Base-by-base conservation (phyloP, 2,888 invertebrate genomes). In the Megaustenia siamemsis region DNA sequence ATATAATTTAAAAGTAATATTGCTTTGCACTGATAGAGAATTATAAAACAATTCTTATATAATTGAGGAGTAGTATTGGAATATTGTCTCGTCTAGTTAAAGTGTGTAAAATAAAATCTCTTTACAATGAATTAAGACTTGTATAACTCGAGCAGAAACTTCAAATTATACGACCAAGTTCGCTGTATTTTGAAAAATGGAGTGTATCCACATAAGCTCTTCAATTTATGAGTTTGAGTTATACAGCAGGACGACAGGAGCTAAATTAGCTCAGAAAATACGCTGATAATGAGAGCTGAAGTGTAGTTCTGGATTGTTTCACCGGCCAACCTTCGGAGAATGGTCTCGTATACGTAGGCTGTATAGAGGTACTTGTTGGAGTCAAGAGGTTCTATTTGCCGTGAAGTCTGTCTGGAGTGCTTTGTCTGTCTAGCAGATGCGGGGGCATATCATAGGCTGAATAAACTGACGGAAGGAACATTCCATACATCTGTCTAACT, bases 391-490 rank as follows among this genome's bases (percentile, higher is more conserved):
- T 76, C 10, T 35, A 76, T 76, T 56, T 76, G 76, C 76, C 53
- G 56, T 53, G 53, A n/a, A 53, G 45, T 32, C 18, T 53, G 15
- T 38, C 24, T 76, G 32, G 53, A 76, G 76, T 53, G 76, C 12
- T 49, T 21, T 76, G 76, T 76, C 76, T 76, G 49, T 32, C 76
- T 56, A 21, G 24, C 76, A 56, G 38, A 56, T 49, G 56, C 21
- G 35, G 38, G n/a, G 53, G 6, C 21, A 6, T 38, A 10, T 56
- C 35, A 38, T 12, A 40, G 24, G 24, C 3, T 4, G 24, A 32
- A 24, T 56, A 35, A 56, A 32, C 56, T 76, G 76, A 75, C 28
- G 68, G 18, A 68, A 1, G 49, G 0, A 28, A 68, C n/a, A n/a
- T n/a, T n/a, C n/a, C n/a, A n/a, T n/a, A n/a, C n/a, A n/a, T n/a